These are phyloP conservation scores for Tribolium castaneum DNA, from an alignment of 1,140 invertebrate genomes.

Conservation along the genomic window DNA sequence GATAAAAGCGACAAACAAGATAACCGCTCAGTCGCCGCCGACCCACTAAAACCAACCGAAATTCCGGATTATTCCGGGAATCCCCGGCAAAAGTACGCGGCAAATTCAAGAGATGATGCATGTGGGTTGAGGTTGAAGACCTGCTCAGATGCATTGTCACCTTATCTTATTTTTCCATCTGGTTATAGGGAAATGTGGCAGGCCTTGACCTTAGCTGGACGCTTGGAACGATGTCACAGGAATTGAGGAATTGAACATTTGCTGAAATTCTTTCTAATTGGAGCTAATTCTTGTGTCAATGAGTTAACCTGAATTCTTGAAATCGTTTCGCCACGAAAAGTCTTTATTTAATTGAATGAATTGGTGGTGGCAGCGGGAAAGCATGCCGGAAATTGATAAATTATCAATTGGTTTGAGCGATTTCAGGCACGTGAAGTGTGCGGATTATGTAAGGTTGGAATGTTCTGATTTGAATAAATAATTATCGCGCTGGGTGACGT, in stretches of 20 bases:
- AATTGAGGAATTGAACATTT: background rate
- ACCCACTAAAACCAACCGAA: too few relatives aligned
- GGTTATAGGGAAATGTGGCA: background rate
- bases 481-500: background rate
- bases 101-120: background rate
- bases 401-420: background rate
- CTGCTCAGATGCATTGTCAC: background rate
- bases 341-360: background rate
- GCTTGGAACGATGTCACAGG: background rate
- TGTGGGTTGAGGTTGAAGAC: background rate
- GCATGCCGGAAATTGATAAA: background rate
- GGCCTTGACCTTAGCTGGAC: background rate
- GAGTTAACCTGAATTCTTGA: background rate
- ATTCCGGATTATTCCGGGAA: too few relatives aligned
- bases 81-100: too few relatives aligned
- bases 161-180: background rate
- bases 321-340: background rate
- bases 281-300: background rate
- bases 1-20: constrained; percentile 30
- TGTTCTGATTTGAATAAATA: background rate
- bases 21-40: background rate
- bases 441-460: background rate
- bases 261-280: background rate
- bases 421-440: background rate
- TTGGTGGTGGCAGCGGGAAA: background rate